Percentiles rank a stretch among this genome's conserved stretches.
Evolutionary conservation across 2,888 invertebrate species (phyloP).

Genomic region (Allacma fusca): DNA sequence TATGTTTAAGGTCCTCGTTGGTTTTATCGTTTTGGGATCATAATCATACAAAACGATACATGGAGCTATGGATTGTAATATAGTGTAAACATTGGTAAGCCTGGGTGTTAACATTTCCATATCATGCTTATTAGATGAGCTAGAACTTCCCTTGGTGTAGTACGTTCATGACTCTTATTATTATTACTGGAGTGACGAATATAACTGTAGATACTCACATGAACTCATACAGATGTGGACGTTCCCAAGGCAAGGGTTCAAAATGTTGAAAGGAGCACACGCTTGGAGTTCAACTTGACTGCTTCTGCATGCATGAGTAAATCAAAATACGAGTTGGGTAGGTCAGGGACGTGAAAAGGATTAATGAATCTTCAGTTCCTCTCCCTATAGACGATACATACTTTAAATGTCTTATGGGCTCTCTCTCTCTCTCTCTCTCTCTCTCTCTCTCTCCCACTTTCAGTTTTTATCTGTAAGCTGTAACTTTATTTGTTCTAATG

Average conservation of each 20-base stretch:
- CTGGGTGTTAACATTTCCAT: neutral
- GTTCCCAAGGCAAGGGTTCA: slow-evolving; percentile 2
- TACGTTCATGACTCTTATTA: neutral
- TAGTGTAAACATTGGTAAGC: neutral
- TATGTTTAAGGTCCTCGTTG: neutral
- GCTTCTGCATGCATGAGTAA: slow-evolving; percentile 38
- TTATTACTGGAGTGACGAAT: neutral
- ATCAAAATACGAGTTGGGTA: slow-evolving; percentile 34
- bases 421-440: too few species aligned
- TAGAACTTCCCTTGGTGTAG: too few species aligned
- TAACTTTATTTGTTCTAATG: neutral
- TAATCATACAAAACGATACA: slow-evolving; percentile 8
- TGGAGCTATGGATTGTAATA: neutral
- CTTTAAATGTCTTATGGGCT: too few species aligned
- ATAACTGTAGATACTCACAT: neutral
- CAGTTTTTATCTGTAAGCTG: slow-evolving; percentile 8
- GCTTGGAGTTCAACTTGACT: slow-evolving; percentile 23
- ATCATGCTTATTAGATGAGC: neutral
- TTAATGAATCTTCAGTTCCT: slow-evolving; percentile 14
- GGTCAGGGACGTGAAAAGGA: slow-evolving; percentile 40
- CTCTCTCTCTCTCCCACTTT: too few species aligned
- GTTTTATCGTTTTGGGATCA: neutral
- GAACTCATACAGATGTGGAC: neutral
- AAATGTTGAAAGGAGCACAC: slow-evolving; percentile 12
- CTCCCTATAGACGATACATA: too few species aligned